Percentiles rank a stretch among this genome's conserved stretches.
Conservation (phyloP, 2,113 vertebrate species). For the Benitochromis conjunctus region DNA sequence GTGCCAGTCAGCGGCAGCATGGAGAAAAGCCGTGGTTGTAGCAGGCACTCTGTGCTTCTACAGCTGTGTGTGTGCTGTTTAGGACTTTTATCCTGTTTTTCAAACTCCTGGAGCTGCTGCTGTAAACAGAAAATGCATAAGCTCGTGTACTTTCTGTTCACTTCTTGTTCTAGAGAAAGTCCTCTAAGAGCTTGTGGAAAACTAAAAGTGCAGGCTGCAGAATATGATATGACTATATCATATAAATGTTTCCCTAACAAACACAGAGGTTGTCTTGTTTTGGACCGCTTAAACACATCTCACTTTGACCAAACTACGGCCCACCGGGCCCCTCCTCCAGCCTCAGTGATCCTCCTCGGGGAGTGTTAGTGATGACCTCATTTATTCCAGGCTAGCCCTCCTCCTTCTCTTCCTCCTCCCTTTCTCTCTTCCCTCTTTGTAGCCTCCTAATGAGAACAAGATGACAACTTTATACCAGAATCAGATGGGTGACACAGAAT, state of each 20-base stretch:
- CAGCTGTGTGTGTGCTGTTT: neutral
- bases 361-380: conserved; percentile 55
- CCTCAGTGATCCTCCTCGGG: neutral
- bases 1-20: neutral
- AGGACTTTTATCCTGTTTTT: neutral
- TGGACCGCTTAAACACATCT: neutral
- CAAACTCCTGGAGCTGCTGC: neutral
- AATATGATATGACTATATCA: neutral
- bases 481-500: conserved; percentile 16
- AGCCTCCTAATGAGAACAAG: conserved; percentile 63
- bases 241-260: neutral
- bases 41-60: neutral
- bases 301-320: neutral
- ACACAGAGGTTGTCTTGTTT: neutral
- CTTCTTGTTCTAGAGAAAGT: neutral
- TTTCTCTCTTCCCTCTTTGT: conserved; percentile 2
- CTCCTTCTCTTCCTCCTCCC: neutral
- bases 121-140: neutral
- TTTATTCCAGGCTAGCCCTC: conserved; percentile 52
- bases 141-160: neutral
- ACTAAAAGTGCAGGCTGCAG: neutral
- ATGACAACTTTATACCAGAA: conserved; percentile 39
- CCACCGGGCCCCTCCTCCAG: neutral
- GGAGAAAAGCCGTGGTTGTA: neutral
- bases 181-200: neutral